Evolutionary conservation across 2,797 vertebrate species (phyloP).

Genomic region (Scyliorhinus canicula): DNA sequence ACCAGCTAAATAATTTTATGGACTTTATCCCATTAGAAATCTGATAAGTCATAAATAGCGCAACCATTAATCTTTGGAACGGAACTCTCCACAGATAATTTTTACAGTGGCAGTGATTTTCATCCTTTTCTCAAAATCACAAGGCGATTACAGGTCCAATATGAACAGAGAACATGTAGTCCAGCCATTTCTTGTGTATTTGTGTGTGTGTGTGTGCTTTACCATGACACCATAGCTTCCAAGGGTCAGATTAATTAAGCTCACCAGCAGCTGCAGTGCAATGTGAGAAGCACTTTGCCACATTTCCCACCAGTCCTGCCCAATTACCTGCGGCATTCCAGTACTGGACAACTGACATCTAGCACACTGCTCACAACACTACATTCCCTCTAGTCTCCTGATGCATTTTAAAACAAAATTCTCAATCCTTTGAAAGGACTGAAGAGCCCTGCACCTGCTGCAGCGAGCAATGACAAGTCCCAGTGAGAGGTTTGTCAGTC

Average conservation of each 20-base stretch:
- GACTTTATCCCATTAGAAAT: constrained; percentile 20
- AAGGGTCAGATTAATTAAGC: constrained; percentile 69
- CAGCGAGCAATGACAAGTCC: constrained; percentile 48
- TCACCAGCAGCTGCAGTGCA: constrained; percentile 67
- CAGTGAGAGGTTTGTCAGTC: constrained; percentile 53
- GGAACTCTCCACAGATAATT: background rate
- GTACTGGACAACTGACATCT: constrained; percentile 56
- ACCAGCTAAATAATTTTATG: constrained; percentile 14
- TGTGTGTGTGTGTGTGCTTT: constrained; percentile 44
- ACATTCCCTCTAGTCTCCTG: constrained; percentile 50
- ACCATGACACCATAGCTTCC: constrained; percentile 55
- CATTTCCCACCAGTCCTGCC: constrained; percentile 56
- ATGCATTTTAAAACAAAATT: constrained; percentile 50
- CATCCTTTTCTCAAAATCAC: background rate
- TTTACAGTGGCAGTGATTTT: background rate
- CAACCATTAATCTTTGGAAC: constrained; percentile 2
- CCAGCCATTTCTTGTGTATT: constrained; percentile 44
- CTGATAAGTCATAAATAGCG: background rate
- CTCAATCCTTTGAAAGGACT: constrained; percentile 48
- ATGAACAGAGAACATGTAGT: constrained; percentile 33
- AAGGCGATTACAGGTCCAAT: background rate
- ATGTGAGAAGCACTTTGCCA: constrained; percentile 58
- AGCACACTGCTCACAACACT: constrained; percentile 46
- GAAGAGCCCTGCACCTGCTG: constrained; percentile 54
- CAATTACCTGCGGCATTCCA: constrained; percentile 70